Percentiles rank a stretch among this genome's conserved stretches.
phyloP scores from a whole-genome alignment of 1,140 invertebrate species.

The Anastrepha obliqua region DNA sequence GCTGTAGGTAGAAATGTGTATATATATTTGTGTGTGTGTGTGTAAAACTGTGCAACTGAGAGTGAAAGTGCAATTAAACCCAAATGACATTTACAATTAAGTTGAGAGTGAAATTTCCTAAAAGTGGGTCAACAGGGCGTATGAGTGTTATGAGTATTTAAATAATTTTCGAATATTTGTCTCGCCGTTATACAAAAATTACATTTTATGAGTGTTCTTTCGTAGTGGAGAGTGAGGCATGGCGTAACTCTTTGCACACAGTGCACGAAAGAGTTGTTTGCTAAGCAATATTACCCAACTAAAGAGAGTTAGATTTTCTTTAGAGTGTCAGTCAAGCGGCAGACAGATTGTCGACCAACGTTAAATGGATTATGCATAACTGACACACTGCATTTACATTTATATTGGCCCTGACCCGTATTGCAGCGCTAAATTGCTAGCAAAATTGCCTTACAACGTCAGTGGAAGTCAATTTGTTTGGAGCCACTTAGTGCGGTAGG shows the following conservation, averaged over 20 bases:
- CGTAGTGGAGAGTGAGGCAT: background rate
- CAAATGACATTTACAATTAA: constrained; percentile 42
- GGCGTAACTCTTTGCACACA: no score
- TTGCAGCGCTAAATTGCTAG: background rate
- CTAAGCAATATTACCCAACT: no score
- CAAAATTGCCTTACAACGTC: constrained; percentile 5
- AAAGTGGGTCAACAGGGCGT: constrained; percentile 39
- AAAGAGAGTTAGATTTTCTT: background rate
- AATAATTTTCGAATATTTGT: background rate
- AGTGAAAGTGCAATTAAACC: constrained; percentile 47
- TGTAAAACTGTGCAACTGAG: background rate
- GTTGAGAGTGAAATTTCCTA: constrained; percentile 43
- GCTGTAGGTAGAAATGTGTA: background rate
- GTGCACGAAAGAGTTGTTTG: no score
- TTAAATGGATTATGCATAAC: constrained; percentile 35
- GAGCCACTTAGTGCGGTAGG: background rate
- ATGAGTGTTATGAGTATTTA: constrained; percentile 41
- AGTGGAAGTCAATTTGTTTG: constrained; percentile 13
- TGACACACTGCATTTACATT: background rate
- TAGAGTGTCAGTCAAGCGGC: background rate
- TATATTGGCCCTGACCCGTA: constrained; percentile 31
- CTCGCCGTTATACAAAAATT: background rate
- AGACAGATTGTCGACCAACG: background rate
- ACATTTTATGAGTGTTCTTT: background rate
- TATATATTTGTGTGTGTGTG: background rate